A percentile compares a stretch with the other conserved stretches of the same genome.
phyloP scores from a whole-genome alignment of 1,140 invertebrate species.

The Heliconius himera region DNA sequence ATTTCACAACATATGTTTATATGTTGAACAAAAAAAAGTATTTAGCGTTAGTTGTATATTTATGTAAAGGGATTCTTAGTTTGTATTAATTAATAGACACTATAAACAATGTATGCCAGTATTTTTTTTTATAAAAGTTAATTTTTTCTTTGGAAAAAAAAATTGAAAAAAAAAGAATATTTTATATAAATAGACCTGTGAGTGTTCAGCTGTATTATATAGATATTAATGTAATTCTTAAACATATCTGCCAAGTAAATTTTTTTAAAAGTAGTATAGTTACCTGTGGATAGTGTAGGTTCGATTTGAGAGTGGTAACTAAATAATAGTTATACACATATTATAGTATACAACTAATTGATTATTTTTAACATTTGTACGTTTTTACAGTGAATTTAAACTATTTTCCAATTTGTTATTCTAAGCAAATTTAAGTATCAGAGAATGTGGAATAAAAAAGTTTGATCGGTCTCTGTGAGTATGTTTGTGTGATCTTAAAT shows the following conservation, averaged over 20 bases:
- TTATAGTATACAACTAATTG: neutral
- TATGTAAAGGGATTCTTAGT: slow-evolving; percentile 30
- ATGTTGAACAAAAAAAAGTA: slow-evolving; percentile 12
- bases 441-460: neutral
- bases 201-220: slow-evolving; percentile 43
- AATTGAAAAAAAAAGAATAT: neutral
- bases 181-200: slow-evolving; percentile 39
- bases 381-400: slow-evolving; percentile 10
- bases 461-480: no score
- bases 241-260: slow-evolving; percentile 65
- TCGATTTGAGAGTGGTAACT: neutral
- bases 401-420: no score
- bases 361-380: slow-evolving; percentile 10
- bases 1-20: neutral
- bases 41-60: slow-evolving; percentile 34
- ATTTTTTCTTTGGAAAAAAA: neutral
- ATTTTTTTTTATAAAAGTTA: slow-evolving; percentile 29
- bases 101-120: slow-evolving; percentile 34
- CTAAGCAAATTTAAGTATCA: neutral
- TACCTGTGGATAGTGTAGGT: slow-evolving; percentile 49
- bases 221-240: slow-evolving; percentile 32
- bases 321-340: neutral
- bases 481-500: neutral
- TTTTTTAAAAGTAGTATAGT: slow-evolving; percentile 51
- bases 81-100: slow-evolving; percentile 19